A percentile compares a stretch with the other conserved stretches of the same genome.
Conservation (phyloP, 2,888 invertebrate genomes). For the Ferrisia virgata region DNA sequence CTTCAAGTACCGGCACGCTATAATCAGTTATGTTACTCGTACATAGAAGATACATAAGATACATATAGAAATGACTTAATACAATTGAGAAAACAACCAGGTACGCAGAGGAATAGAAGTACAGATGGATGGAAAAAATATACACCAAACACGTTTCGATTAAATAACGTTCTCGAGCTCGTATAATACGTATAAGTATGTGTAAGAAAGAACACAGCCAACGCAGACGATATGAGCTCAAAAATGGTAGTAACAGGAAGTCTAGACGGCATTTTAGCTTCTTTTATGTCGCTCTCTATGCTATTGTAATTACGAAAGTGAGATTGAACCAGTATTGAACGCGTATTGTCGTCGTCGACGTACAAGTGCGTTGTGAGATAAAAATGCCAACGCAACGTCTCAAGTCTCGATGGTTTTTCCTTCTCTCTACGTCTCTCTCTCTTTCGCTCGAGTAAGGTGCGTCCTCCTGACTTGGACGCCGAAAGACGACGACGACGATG, state of each 20-base stretch:
- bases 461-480: background rate
- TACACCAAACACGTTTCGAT: slow-evolving; percentile 5
- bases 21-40: background rate
- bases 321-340: slow-evolving; percentile 16
- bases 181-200: too few relatives aligned
- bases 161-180: background rate
- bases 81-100: background rate
- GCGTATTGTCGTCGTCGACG: background rate
- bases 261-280: slow-evolving; percentile 5
- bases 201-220: background rate
- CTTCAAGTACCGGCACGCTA: background rate
- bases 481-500: background rate
- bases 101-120: background rate
- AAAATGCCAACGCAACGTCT: background rate
- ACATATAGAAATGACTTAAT: slow-evolving; percentile 23
- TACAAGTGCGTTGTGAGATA: background rate
- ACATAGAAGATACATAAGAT: too few relatives aligned
- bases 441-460: slow-evolving; percentile 7
- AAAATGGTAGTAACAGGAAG: slow-evolving; percentile 21
- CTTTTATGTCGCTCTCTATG: background rate
- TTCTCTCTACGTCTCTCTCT: background rate
- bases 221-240: too few relatives aligned
- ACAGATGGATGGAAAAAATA: background rate
- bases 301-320: slow-evolving; percentile 15
- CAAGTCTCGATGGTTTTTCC: background rate